phyloP scores from a whole-genome alignment of 2,888 invertebrate genomes.

The Strigamia transsilvanica region DNA sequence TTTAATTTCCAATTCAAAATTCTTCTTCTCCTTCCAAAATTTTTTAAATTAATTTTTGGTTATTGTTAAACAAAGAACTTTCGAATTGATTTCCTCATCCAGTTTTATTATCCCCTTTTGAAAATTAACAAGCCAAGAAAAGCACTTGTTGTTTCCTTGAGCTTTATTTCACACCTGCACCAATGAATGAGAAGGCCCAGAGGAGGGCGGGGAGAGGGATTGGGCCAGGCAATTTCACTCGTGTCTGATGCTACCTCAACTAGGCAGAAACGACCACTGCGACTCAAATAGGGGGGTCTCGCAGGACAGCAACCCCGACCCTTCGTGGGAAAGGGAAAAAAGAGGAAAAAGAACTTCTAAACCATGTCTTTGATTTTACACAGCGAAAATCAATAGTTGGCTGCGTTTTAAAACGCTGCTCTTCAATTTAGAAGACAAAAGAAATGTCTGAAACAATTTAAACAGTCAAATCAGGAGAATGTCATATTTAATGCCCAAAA shows the following conservation, averaged over 20 bases:
- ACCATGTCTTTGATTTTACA: slow-evolving; percentile 38
- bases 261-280: slow-evolving; percentile 32
- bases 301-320: slow-evolving; percentile 28
- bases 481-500: background rate
- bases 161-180: slow-evolving; percentile 38
- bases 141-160: slow-evolving; percentile 22
- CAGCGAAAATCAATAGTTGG: slow-evolving; percentile 19
- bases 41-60: too few relatives aligned
- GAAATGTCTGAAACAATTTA: background rate
- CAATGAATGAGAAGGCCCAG: slow-evolving; percentile 29
- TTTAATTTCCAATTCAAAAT: too few relatives aligned
- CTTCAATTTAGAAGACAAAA: background rate
- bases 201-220: background rate
- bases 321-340: background rate
- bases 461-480: background rate
- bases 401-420: background rate
- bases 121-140: slow-evolving; percentile 22
- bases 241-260: slow-evolving; percentile 38
- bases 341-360: background rate
- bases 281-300: slow-evolving; percentile 31
- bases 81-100: background rate
- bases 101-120: background rate
- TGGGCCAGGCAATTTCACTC: slow-evolving; percentile 24
- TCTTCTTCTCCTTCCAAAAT: too few relatives aligned
- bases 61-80: too few relatives aligned